A percentile compares a stretch with the other conserved stretches of the same genome.
These are phyloP conservation scores for Prunella fulvescens DNA, from an alignment of 2,113 vertebrate genomes.

Conservation along the genomic window DNA sequence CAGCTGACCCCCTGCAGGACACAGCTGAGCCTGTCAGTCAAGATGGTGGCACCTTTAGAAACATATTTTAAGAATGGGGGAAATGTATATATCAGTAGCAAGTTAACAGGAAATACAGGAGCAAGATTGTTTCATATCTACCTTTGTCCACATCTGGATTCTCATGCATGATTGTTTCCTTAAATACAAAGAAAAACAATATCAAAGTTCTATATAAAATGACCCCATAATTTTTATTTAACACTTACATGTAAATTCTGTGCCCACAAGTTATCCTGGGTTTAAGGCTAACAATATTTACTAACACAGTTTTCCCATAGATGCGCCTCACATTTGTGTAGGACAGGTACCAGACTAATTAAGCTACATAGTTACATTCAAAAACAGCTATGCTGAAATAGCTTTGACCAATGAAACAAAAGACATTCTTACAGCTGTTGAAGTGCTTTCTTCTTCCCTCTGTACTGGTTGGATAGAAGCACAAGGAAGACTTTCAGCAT, in stretches of 20 bases:
- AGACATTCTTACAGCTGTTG: constrained; percentile 76
- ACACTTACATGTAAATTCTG: neutral
- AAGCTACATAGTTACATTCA: neutral
- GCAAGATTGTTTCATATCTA: constrained; percentile 52
- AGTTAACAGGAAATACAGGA: neutral
- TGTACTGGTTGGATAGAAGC: constrained; percentile 49
- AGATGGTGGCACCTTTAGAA: neutral
- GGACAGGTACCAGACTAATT: neutral
- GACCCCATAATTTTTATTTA: neutral
- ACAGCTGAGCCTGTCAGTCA: neutral
- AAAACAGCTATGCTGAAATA: neutral
- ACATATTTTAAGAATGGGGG: neutral
- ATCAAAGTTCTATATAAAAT: neutral
- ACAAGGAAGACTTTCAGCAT: constrained; percentile 65
- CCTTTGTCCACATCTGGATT: constrained; percentile 77
- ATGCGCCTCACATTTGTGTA: neutral
- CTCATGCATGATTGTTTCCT: constrained; percentile 78
- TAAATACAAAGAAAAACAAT: constrained; percentile 43
- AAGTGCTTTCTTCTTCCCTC: constrained; percentile 64
- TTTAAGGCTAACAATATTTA: neutral
- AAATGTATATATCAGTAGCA: neutral
- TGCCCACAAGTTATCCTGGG: neutral
- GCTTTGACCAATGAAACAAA: neutral
- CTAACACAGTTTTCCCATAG: neutral
- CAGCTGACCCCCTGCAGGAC: neutral